Evolutionary conservation across 2,113 vertebrate genomes (phyloP).

Genomic region (Castor canadensis): DNA sequence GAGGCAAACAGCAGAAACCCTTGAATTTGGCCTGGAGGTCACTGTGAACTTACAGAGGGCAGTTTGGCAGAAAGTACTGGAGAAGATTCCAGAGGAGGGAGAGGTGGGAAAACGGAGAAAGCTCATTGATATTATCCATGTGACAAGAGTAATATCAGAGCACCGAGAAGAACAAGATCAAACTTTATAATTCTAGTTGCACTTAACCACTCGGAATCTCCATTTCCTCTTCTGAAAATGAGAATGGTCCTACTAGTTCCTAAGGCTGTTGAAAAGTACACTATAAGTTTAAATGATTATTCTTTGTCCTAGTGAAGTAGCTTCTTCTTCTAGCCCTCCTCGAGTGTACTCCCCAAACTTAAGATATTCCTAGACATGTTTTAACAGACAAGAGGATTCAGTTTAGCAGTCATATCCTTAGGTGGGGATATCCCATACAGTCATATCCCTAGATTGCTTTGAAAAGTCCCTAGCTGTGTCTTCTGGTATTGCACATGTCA

Average conservation of each 20-base stretch:
- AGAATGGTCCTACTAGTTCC: background rate
- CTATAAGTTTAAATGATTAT: background rate
- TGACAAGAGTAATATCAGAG: background rate
- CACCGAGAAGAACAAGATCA: constrained; percentile 20
- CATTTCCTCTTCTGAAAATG: constrained; percentile 5
- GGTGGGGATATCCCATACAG: too few relatives aligned
- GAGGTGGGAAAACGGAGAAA: background rate
- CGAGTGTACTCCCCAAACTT: background rate
- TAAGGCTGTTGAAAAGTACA: background rate
- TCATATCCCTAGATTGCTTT: background rate
- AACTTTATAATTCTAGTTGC: background rate
- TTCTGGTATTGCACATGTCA: background rate
- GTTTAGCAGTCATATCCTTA: background rate
- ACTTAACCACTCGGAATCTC: background rate
- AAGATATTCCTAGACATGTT: background rate
- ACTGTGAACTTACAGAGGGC: background rate
- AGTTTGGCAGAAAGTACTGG: background rate
- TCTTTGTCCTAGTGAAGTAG: background rate
- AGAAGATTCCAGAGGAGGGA: background rate
- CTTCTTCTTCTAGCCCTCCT: background rate
- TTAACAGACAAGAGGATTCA: background rate
- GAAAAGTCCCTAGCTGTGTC: background rate
- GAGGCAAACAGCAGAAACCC: constrained; percentile 30
- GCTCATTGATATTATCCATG: background rate
- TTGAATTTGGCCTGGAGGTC: constrained; percentile 27